Evolutionary conservation across 2,888 invertebrate species (phyloP), one percentile per base, ranked within the genome.

Genomic region (Petrophora chlorosata): DNA sequence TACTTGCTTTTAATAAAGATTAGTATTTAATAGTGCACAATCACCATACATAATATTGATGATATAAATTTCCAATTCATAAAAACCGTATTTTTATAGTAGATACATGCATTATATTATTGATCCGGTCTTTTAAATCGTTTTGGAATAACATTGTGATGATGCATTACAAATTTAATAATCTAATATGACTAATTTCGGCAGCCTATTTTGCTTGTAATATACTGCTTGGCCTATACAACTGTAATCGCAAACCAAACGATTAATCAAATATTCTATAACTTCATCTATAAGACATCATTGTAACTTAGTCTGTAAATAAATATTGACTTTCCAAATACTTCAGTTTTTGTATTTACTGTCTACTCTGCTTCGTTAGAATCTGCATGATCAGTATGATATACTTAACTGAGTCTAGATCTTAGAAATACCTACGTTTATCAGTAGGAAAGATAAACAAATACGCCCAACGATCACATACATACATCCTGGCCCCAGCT

Each of bases 291-390:
- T n/a, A 17, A 29, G 26, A 15, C 25, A 29, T 5, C 42, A 35
- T 52, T 50, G 53, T 50, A 46, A 41, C 43, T 53, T 43, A 49
- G 38, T 39, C 38, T 59, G 58, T 58, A 58, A 59, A 59, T 62
- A 62, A 59, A 59, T 47, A 57, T 23, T 3, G 23, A 49, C 45
- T 39, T n/a, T n/a, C n/a, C n/a, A n/a, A n/a, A n/a, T n/a, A n/a
- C n/a, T n/a, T n/a, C n/a, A n/a, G n/a, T n/a, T n/a, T n/a, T n/a
- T n/a, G n/a, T n/a, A n/a, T n/a, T n/a, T n/a, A n/a, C n/a, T n/a
- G n/a, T n/a, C n/a, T n/a, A n/a, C n/a, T n/a, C n/a, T n/a, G n/a
- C n/a, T n/a, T n/a, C n/a, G n/a, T n/a, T n/a, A n/a, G n/a, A n/a
- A n/a, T n/a, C n/a, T n/a, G n/a, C n/a, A n/a, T n/a, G n/a, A n/a